Conservation (phyloP, 2,797 vertebrate genomes). For the Enteromius trimaculatus region DNA sequence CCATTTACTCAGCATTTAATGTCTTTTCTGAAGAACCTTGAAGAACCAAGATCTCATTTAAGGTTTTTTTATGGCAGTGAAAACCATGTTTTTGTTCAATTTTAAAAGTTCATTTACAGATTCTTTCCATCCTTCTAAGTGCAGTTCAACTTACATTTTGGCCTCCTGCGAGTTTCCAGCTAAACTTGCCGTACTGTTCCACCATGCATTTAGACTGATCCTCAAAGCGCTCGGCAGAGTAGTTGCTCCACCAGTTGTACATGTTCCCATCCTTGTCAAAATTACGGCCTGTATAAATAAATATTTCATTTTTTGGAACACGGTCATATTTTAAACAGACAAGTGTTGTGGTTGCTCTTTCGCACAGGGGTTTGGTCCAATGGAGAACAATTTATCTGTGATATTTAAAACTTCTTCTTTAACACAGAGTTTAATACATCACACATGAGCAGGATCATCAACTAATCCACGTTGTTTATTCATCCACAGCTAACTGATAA, state of each 20-base stretch:
- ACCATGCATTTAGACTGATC: conserved; percentile 93
- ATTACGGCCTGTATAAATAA: conserved; percentile 84
- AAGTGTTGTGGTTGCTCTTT: background rate
- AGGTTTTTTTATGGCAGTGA: background rate
- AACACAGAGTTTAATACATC: conserved; percentile 22
- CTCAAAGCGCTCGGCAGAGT: conserved; percentile 89
- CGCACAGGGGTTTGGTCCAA: background rate
- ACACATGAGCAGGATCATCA: conserved; percentile 15
- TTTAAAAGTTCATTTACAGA: background rate
- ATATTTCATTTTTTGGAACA: background rate
- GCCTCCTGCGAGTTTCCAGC: conserved; percentile 89
- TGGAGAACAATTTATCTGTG: conserved; percentile 9
- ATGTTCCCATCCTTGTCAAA: conserved; percentile 97
- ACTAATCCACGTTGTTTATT: conserved; percentile 9
- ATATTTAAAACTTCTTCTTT: conserved; percentile 19
- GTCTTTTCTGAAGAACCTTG: background rate
- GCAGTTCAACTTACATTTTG: conserved; percentile 83
- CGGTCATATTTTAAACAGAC: background rate
- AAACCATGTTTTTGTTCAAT: background rate
- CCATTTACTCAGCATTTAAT: background rate
- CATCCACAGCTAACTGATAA: conserved; percentile 17
- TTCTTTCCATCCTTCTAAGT: background rate
- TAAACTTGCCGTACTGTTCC: conserved; percentile 90
- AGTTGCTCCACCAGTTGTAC: conserved; percentile 98
- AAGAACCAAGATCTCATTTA: background rate